These are phyloP conservation scores for Oncopodura yosiiana DNA, from an alignment of 1,140 invertebrate genomes.

Conservation along the genomic window DNA sequence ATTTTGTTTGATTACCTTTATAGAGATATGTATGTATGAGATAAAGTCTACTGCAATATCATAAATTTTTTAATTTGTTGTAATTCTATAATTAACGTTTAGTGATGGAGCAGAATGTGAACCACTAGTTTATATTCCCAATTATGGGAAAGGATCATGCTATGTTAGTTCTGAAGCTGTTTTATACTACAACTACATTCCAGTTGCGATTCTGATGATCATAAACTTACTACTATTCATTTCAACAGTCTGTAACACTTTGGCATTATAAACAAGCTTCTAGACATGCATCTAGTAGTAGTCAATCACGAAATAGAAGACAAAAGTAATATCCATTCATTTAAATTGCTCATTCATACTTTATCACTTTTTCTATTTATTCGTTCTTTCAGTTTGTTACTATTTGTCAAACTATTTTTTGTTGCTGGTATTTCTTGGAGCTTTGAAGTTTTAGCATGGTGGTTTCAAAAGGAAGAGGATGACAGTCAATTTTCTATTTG, in stretches of 20 bases:
- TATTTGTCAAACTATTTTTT: neutral
- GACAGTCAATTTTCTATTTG: neutral
- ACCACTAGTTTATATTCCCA: neutral
- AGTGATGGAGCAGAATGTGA: neutral
- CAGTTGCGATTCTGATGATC: neutral
- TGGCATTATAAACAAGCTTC: no score
- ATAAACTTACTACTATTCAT: neutral
- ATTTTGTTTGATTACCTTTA: no score
- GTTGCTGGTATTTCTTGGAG: neutral
- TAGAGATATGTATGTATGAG: no score
- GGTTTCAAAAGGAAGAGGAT: neutral
- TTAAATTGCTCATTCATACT: no score
- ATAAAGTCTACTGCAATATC: no score
- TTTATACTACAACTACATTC: neutral
- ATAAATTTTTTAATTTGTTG: no score
- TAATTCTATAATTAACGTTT: neutral
- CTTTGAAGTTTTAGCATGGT: neutral
- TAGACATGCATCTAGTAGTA: no score
- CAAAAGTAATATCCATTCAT: no score
- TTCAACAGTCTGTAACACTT: neutral
- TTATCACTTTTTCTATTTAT: no score
- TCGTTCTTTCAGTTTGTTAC: no score
- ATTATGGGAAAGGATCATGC: constrained; percentile 1
- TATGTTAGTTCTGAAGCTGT: neutral
- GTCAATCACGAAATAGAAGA: no score